phyloP scores from a whole-genome alignment of 53 echinoderm and acorn worm species.

The Echinarachnius parma region DNA sequence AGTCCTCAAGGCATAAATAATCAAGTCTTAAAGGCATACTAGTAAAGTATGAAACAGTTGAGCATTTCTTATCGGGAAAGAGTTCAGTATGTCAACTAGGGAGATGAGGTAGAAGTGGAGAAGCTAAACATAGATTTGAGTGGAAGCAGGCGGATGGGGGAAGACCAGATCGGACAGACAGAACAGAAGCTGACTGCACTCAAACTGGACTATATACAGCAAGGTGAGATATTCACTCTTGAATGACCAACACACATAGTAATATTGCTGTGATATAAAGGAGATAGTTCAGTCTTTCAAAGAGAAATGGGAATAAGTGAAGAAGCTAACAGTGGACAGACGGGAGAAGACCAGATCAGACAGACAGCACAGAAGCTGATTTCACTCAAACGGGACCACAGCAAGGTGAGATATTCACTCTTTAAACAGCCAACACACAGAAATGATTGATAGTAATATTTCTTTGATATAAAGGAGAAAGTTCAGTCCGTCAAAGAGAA shows the following conservation, averaged over 20 bases:
- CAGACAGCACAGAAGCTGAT: conserved; percentile 66
- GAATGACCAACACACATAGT: no score
- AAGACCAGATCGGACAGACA: conserved; percentile 60
- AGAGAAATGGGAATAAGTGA: conserved; percentile 51
- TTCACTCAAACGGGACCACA: conserved; percentile 50
- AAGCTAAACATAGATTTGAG: conserved; percentile 55
- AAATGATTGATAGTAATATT: no score
- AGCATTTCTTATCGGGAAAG: no score
- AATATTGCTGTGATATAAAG: no score
- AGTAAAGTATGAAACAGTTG: no score
- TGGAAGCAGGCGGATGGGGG: conserved; percentile 49
- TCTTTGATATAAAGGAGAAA: no score
- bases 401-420: not conserved
- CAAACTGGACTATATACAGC: conserved; percentile 54
- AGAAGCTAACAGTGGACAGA: conserved; percentile 41
- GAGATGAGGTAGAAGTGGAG: conserved; percentile 61
- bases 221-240: conserved; percentile 63
- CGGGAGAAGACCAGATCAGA: conserved; percentile 60
- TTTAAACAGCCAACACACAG: no score
- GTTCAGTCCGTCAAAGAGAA: conserved; percentile 7
- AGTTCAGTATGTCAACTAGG: conserved; percentile 20
- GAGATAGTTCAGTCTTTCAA: no score
- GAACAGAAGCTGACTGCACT: conserved; percentile 67
- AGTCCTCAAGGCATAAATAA: no score
- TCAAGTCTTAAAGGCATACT: no score